Evolutionary conservation across 2,888 invertebrate genomes (phyloP).

Genomic region (Diabrotica balteata): DNA sequence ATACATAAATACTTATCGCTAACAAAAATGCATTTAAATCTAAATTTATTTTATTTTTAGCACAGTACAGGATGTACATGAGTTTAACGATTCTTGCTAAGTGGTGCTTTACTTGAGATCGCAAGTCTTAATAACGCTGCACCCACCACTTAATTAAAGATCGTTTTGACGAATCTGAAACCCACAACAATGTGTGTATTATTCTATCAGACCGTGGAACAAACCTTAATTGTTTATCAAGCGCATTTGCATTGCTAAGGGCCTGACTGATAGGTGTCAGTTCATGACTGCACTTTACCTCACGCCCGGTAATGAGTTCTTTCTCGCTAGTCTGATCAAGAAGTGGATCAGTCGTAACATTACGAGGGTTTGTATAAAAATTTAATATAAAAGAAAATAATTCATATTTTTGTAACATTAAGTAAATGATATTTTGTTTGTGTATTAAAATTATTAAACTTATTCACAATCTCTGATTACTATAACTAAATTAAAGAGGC

Average conservation of each 20-base stretch:
- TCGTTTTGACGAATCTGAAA: constrained; percentile 42
- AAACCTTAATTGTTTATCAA: constrained; percentile 51
- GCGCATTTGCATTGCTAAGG: constrained; percentile 55
- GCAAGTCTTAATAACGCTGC: constrained; percentile 20
- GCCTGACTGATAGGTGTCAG: constrained; percentile 56
- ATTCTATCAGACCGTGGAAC: constrained; percentile 44
- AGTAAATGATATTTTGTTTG: too few relatives aligned
- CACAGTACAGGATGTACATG: too few relatives aligned
- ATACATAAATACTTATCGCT: too few relatives aligned
- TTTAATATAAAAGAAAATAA: too few relatives aligned
- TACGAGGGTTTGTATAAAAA: neutral
- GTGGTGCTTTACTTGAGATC: too few relatives aligned
- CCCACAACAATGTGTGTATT: constrained; percentile 47
- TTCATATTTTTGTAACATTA: too few relatives aligned
- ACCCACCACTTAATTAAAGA: constrained; percentile 47
- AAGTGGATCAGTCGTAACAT: neutral
- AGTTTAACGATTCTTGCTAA: too few relatives aligned
- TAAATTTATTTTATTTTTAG: too few relatives aligned
- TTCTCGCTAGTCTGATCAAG: constrained; percentile 38
- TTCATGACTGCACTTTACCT: constrained; percentile 49
- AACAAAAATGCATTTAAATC: too few relatives aligned
- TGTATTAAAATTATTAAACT: too few relatives aligned
- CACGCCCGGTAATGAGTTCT: constrained; percentile 50
- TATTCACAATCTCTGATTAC: too few relatives aligned
- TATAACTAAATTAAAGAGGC: too few relatives aligned